phyloP scores from a whole-genome alignment of 2,888 invertebrate genomes.

The Sinelater perroti region DNA sequence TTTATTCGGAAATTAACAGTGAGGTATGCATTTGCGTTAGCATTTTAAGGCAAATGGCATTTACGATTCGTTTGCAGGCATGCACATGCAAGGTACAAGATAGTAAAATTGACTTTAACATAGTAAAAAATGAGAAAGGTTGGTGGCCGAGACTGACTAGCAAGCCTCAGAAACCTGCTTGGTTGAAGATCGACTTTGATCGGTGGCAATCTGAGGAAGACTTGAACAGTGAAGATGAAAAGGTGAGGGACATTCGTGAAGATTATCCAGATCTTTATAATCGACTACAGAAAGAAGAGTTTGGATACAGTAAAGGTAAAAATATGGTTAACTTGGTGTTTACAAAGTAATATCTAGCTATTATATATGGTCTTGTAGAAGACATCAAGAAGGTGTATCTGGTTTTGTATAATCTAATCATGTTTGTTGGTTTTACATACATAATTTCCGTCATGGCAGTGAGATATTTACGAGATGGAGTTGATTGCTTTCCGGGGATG shows the following conservation, averaged over 20 bases:
- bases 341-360: neutral
- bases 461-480: slow-evolving; percentile 78
- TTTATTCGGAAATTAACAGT: slow-evolving; percentile 71
- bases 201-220: slow-evolving; percentile 85
- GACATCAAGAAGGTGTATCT: slow-evolving; percentile 85
- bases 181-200: slow-evolving; percentile 95
- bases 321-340: no score
- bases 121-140: slow-evolving; percentile 72
- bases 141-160: slow-evolving; percentile 90
- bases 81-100: slow-evolving; percentile 73
- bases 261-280: slow-evolving; percentile 84
- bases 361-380: slow-evolving; percentile 65
- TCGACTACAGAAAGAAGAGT: slow-evolving; percentile 76
- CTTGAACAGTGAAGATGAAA: slow-evolving; percentile 64
- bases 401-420: slow-evolving; percentile 87
- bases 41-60: no score
- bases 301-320: slow-evolving; percentile 79
- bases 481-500: slow-evolving; percentile 73
- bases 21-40: slow-evolving; percentile 61
- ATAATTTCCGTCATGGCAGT: slow-evolving; percentile 76
- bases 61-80: slow-evolving; percentile 56
- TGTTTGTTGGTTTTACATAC: slow-evolving; percentile 86
- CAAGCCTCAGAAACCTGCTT: slow-evolving; percentile 84
- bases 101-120: slow-evolving; percentile 77
- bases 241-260: slow-evolving; percentile 73